These are phyloP conservation scores for Patiria pectinifera DNA, from an alignment of 53 echinoderm and acorn worm genomes.

Conservation along the genomic window DNA sequence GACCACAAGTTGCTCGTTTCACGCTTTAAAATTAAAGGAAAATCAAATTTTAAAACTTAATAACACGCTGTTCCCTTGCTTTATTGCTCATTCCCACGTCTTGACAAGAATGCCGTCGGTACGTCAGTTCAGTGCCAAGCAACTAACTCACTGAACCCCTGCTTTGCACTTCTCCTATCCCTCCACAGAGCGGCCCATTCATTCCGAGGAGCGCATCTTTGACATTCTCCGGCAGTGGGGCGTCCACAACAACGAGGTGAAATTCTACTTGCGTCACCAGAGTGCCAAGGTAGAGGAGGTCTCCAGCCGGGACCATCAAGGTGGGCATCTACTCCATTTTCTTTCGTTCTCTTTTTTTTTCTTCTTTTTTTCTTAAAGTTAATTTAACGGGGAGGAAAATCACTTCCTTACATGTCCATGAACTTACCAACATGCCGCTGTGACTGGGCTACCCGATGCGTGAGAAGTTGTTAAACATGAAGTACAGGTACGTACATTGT, in stretches of 20 bases:
- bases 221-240: slow-evolving; percentile 93
- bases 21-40: too few species aligned
- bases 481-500: background rate
- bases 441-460: background rate
- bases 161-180: background rate
- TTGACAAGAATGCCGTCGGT: background rate
- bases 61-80: background rate
- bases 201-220: slow-evolving; percentile 82
- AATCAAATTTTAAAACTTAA: too few species aligned
- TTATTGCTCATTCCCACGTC: background rate
- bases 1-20: too few species aligned
- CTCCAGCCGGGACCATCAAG: slow-evolving; percentile 49
- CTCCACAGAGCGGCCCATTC: slow-evolving; percentile 83
- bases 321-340: slow-evolving; percentile 44
- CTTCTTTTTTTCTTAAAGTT: background rate
- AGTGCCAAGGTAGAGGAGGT: slow-evolving; percentile 57
- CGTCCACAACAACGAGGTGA: slow-evolving; percentile 85
- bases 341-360: background rate
- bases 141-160: background rate
- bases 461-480: background rate
- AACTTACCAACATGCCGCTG: background rate
- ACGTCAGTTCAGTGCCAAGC: background rate
- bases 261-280: slow-evolving; percentile 91
- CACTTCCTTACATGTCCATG: slow-evolving; percentile 19
- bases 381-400: background rate